phyloP scores from a whole-genome alignment of 2,113 vertebrate species.

The Equus przewalskii region DNA sequence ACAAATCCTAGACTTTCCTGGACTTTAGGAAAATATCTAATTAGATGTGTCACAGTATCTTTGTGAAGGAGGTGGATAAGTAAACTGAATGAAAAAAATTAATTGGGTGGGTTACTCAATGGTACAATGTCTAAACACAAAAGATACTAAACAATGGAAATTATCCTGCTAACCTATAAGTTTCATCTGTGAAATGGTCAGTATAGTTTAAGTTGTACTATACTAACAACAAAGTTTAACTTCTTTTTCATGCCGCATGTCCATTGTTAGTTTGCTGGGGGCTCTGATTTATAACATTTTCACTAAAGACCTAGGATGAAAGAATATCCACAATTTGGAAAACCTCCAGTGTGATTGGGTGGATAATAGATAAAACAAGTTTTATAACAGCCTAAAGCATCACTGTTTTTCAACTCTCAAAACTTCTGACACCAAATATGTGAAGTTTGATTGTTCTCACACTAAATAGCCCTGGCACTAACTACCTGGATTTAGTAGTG shows the following conservation, averaged over 20 bases:
- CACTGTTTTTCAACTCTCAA: neutral
- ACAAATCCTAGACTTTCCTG: neutral
- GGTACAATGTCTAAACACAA: neutral
- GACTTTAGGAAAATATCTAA: neutral
- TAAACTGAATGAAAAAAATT: neutral
- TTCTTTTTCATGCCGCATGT: neutral
- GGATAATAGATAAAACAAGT: neutral
- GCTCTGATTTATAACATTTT: neutral
- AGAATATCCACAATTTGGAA: neutral
- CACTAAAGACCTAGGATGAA: neutral
- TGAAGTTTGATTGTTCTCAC: neutral
- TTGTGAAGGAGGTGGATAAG: neutral
- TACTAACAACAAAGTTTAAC: neutral
- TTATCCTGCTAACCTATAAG: neutral
- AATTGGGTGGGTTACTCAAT: neutral
- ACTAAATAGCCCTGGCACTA: neutral
- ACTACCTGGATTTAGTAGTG: neutral
- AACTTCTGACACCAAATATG: neutral
- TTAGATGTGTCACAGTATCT: neutral
- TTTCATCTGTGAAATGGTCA: neutral
- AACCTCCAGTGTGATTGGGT: fast-evolving
- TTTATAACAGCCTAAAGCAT: neutral
- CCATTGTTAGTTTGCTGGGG: neutral
- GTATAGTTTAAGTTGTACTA: neutral
- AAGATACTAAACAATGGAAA: neutral